These are phyloP conservation scores for Bos indicus DNA, from an alignment of 2,113 vertebrate genomes.

Conservation along the genomic window DNA sequence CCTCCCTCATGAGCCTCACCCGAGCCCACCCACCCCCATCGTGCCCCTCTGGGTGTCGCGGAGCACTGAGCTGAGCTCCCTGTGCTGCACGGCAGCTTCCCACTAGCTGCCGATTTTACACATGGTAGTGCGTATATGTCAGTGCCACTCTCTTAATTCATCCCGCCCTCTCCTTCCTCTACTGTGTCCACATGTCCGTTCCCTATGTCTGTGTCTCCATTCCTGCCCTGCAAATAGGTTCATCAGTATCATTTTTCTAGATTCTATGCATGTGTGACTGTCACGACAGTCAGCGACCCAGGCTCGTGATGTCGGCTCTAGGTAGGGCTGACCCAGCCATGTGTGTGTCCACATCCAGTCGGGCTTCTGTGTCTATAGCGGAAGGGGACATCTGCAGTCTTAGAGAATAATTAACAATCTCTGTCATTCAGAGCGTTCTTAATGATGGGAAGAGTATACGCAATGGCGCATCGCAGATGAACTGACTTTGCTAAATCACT, in stretches of 20 bases:
- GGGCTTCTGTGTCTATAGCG: not conserved
- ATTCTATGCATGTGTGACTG: not conserved
- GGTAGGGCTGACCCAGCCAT: not conserved
- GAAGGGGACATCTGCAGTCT: not conserved
- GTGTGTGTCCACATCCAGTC: fast-evolving
- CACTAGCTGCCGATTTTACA: not conserved
- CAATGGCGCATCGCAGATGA: not conserved
- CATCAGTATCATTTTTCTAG: not conserved
- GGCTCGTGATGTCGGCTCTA: not conserved
- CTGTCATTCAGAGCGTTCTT: not conserved
- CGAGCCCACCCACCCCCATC: not conserved
- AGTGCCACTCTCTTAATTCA: not conserved
- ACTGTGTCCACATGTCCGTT: not conserved
- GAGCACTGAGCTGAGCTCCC: not conserved
- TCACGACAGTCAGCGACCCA: not conserved
- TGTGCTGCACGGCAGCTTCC: fast-evolving
- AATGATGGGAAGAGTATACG: fast-evolving
- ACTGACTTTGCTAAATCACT: not conserved
- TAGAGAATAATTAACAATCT: not conserved
- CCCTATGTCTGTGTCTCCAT: not conserved
- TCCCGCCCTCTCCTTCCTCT: not conserved
- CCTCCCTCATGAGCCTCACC: not conserved
- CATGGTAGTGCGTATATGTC: fast-evolving
- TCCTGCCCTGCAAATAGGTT: not conserved
- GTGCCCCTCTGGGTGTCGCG: not conserved